Percentiles rank a stretch among this genome's conserved stretches.
phyloP scores from a whole-genome alignment of 1,140 invertebrate genomes.

The Tetraneura akinire region DNA sequence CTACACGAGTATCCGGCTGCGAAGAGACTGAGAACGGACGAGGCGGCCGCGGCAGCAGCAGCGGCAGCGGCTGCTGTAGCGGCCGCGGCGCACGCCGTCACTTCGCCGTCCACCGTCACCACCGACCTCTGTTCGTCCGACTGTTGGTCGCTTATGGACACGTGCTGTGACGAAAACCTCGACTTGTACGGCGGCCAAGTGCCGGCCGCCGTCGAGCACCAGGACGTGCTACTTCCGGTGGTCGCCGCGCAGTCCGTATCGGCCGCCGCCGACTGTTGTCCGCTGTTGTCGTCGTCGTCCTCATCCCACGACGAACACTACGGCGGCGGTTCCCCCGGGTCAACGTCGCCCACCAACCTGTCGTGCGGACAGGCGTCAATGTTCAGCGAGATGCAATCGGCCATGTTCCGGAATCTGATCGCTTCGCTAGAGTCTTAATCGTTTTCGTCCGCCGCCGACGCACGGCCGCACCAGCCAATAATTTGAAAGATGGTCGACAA shows the following conservation, averaged over 20 bases:
- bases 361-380: slow-evolving; percentile 70
- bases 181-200: slow-evolving; percentile 48
- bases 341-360: slow-evolving; percentile 55
- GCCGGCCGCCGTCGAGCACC: slow-evolving; percentile 31
- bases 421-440: slow-evolving; percentile 70
- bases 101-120: background rate
- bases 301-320: slow-evolving; percentile 60
- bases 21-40: slow-evolving; percentile 52
- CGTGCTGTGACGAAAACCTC: slow-evolving; percentile 15
- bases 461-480: no score
- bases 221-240: background rate
- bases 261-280: slow-evolving; percentile 11
- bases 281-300: background rate
- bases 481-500: background rate
- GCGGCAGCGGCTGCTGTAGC: background rate
- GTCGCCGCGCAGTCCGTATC: background rate
- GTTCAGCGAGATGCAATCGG: slow-evolving; percentile 69
- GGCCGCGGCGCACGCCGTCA: background rate
- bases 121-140: slow-evolving; percentile 10
- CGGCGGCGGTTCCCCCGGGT: slow-evolving; percentile 52
- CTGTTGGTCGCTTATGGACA: slow-evolving; percentile 17
- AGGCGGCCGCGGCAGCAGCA: background rate
- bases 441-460: background rate
- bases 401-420: slow-evolving; percentile 70
- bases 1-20: slow-evolving; percentile 51